phyloP scores from a whole-genome alignment of 2,797 vertebrate species.

The Pogoniulus pusillus region DNA sequence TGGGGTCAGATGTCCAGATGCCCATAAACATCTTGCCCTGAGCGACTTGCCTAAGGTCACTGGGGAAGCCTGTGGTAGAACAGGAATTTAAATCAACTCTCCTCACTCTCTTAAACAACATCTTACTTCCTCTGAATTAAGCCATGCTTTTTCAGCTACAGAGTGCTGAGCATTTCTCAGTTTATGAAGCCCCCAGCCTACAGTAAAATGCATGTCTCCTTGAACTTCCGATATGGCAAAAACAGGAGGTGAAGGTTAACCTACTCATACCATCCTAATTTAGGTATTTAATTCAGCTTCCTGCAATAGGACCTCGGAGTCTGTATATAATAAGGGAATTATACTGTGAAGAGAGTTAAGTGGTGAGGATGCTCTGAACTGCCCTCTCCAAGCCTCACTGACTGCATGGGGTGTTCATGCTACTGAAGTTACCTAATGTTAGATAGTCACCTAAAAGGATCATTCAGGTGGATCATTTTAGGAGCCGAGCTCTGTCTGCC shows the following conservation, averaged over 20 bases:
- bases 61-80: not conserved
- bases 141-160: not conserved
- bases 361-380: not conserved
- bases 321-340: not conserved
- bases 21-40: not conserved
- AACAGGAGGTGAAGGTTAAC: not conserved
- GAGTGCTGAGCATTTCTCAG: not conserved
- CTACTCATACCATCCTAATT: not conserved
- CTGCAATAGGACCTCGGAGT: not conserved
- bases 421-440: not conserved
- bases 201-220: not conserved
- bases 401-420: not conserved
- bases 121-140: not conserved
- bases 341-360: not conserved
- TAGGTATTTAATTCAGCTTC: not conserved
- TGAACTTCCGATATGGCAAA: not conserved
- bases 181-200: not conserved
- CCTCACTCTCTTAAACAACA: not conserved
- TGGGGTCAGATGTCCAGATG: not conserved
- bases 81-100: conserved; percentile 36
- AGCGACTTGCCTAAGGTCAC: not conserved
- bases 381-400: not conserved
- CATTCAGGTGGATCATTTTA: not conserved
- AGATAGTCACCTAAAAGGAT: not conserved
- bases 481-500: not conserved